Evolutionary conservation across 2,113 vertebrate species (phyloP).

Genomic region (Prochilodus magdalenae): DNA sequence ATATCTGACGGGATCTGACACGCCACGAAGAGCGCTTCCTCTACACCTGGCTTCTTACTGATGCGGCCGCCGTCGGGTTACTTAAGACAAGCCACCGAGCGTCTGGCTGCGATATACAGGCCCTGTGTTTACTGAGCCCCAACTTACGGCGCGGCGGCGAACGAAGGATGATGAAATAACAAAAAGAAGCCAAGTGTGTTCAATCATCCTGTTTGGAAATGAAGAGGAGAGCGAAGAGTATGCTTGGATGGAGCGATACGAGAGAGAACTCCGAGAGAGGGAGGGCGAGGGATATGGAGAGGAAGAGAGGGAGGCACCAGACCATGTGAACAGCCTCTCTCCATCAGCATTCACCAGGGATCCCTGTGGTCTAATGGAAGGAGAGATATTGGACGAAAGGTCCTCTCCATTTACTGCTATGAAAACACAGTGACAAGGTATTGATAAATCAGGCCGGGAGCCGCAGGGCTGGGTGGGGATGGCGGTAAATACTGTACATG

Average conservation of each 20-base stretch:
- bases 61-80: constrained; percentile 21
- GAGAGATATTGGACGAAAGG: constrained; percentile 24
- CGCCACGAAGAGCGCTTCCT: constrained; percentile 35
- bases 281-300: constrained; percentile 1
- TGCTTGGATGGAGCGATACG: constrained; percentile 49
- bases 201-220: constrained; percentile 58
- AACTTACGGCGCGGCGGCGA: constrained; percentile 6
- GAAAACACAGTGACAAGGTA: constrained; percentile 46
- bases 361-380: constrained; percentile 28
- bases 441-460: constrained; percentile 47
- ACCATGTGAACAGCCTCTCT: constrained; percentile 29
- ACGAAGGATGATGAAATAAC: constrained; percentile 58
- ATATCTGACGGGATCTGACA: constrained; percentile 30
- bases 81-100: constrained; percentile 40
- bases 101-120: not conserved
- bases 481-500: constrained; percentile 43
- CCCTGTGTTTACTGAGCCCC: constrained; percentile 39
- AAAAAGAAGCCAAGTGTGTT: constrained; percentile 56
- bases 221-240: constrained; percentile 40
- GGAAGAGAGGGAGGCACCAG: constrained; percentile 7
- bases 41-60: constrained; percentile 44
- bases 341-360: constrained; percentile 39
- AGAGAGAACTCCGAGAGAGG: not conserved
- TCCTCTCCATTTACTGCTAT: constrained; percentile 41
- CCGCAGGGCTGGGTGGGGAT: not conserved